Conservation (phyloP, 2,797 vertebrate genomes). For the Galagoides demidoff region DNA sequence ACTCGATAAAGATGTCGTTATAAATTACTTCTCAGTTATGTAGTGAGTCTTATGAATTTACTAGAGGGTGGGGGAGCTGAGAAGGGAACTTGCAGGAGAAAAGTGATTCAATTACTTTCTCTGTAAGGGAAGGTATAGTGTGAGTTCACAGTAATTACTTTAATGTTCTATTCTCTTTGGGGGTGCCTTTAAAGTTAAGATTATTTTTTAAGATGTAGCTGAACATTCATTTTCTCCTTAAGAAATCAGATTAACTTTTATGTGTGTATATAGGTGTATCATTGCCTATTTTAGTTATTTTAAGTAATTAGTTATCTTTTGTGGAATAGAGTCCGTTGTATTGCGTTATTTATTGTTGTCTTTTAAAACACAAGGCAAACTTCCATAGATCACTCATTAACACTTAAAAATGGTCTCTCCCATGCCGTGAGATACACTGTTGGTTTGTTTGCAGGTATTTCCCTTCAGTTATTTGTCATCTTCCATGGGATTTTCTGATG, state of each 20-base stretch:
- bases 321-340: background rate
- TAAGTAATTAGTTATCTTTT: background rate
- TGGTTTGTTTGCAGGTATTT: slow-evolving; percentile 73
- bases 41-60: slow-evolving; percentile 56
- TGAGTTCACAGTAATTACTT: slow-evolving; percentile 40
- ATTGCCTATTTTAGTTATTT: background rate
- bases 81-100: background rate
- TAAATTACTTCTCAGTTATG: slow-evolving; percentile 71
- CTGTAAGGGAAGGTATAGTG: slow-evolving; percentile 24
- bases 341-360: background rate
- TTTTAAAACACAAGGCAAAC: slow-evolving; percentile 43
- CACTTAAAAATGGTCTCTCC: slow-evolving; percentile 42
- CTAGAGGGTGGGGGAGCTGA: background rate
- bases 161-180: background rate
- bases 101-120: slow-evolving; percentile 69
- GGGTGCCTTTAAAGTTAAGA: slow-evolving; percentile 8
- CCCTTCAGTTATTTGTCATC: slow-evolving; percentile 72
- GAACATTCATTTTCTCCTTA: background rate
- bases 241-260: background rate
- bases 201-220: background rate
- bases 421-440: slow-evolving; percentile 57
- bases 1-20: slow-evolving; percentile 72
- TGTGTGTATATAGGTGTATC: background rate
- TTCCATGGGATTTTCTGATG: slow-evolving; percentile 56
- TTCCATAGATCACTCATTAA: slow-evolving; percentile 20